Percentiles rank a stretch among this genome's conserved stretches.
These are phyloP conservation scores for Paradoxurus hermaphroditus DNA, from an alignment of 2,113 vertebrate genomes.

Conservation along the genomic window DNA sequence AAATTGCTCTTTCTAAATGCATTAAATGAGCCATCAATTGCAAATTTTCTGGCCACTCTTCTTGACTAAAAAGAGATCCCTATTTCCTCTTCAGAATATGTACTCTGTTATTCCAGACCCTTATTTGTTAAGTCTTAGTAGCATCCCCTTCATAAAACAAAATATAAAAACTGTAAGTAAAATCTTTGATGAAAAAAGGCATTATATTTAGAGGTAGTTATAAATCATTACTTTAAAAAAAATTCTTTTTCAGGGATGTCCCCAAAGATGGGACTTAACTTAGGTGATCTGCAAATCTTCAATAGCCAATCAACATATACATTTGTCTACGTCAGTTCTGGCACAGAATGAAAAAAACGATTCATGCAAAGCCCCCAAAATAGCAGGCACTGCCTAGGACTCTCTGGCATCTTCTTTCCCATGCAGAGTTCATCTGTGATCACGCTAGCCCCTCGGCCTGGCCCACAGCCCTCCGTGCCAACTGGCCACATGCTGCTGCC, in stretches of 20 bases:
- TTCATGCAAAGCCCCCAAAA: constrained; percentile 58
- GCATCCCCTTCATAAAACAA: not conserved
- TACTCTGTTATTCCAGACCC: not conserved
- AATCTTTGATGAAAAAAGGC: not conserved
- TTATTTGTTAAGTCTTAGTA: not conserved
- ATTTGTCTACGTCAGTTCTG: constrained; percentile 22
- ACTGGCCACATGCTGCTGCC: constrained; percentile 48
- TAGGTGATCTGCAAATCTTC: not conserved
- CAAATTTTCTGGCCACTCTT: not conserved
- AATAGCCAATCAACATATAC: not conserved
- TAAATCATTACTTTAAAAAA: not conserved
- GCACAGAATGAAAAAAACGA: constrained; percentile 57
- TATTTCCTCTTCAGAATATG: not conserved
- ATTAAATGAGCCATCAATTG: not conserved
- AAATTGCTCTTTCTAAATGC: not conserved
- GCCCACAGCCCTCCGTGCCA: constrained; percentile 62
- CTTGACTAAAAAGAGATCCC: not conserved
- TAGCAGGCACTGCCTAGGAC: constrained; percentile 31
- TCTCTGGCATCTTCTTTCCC: constrained; percentile 39
- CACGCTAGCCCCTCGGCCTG: constrained; percentile 44
- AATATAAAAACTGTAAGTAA: not conserved
- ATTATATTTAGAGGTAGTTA: not conserved
- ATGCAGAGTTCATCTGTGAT: constrained; percentile 62
- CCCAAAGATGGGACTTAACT: not conserved
- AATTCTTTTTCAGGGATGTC: not conserved